Base-by-base conservation (phyloP, 2,888 invertebrate genomes). In the Cephonodes hylas region DNA sequence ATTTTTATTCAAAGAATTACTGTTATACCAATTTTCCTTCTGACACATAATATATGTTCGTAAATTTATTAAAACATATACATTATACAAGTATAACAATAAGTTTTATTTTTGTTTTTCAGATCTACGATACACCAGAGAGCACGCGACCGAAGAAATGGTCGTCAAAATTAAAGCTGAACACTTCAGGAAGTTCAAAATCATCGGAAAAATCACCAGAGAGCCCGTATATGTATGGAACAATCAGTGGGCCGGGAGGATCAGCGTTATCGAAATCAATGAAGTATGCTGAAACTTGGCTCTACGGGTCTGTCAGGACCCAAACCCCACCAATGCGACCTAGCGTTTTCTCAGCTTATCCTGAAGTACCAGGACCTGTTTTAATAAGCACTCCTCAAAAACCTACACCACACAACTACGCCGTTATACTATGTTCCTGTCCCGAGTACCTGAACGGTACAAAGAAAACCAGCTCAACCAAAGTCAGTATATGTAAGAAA, bases 231-330 rank as follows among this genome's bases (percentile, higher is more conserved):
- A 84, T 91, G 86, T 93, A 91, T 75, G 93, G 93, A 48, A 92
- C 92, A 25, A 86, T 92, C 68, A 87, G 88, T 66, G 94, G 94
- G 70, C 95, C 95, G 70, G 94, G 94, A 61, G 94, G 95, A 66
- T 95, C 95, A 75, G 94, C 96, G n/a, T 84, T 96, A 60, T 95
- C 96, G 63, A 96, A 96, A 83, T 96, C 96, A 78, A 96, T 97
- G 96, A 95, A 96, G 83, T 96, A 96, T 88, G 96, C 96, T 42
- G 96, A 97, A 79, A 96, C 96, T 61, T 97, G 97, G 97, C 93
- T 97, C 15, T 97, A 97, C 80, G 96, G 96, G 73, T 96, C 96
- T 42, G 95, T 96, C 1, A 93, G 95, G 74, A 93, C 91, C 68
- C 91, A 93, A 68, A 93, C 92, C 73, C 86, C 85, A 76, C 85